Conservation (phyloP, 2,888 invertebrate species). For the Chalcis sispes region DNA sequence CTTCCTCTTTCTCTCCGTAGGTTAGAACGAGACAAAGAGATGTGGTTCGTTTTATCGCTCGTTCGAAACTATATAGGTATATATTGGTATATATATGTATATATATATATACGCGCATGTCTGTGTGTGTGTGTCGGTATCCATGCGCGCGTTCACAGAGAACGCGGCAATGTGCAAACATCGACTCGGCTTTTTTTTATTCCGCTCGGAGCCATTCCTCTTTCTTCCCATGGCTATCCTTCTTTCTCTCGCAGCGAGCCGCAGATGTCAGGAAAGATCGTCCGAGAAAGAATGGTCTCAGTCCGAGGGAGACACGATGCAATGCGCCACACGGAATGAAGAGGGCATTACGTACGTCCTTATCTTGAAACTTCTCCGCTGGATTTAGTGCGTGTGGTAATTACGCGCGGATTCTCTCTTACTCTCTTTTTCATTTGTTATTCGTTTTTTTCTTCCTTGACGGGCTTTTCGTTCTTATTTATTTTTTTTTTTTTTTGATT, state of each 20-base stretch:
- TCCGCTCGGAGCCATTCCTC: neutral
- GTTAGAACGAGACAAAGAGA: no score
- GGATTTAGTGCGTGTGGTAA: slow-evolving; percentile 42
- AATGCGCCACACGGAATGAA: slow-evolving; percentile 24
- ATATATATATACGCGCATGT: no score
- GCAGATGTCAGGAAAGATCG: slow-evolving; percentile 21
- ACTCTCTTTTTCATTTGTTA: neutral
- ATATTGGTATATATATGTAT: no score
- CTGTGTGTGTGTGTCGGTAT: no score
- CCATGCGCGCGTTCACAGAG: no score
- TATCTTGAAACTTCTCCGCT: slow-evolving; percentile 28
- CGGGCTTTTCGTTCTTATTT: neutral
- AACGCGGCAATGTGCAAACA: no score
- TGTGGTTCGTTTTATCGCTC: slow-evolving; percentile 17
- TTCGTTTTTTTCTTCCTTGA: neutral
- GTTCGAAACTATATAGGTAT: neutral
- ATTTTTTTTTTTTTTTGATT: no score
- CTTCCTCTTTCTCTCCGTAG: neutral
- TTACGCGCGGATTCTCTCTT: slow-evolving; percentile 15
- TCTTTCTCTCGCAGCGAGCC: no score
- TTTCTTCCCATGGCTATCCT: no score
- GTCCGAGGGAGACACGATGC: no score
- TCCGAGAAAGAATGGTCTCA: slow-evolving; percentile 35
- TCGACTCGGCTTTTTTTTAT: neutral
- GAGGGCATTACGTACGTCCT: slow-evolving; percentile 38